Conservation (phyloP, 1,140 invertebrate species). For the Orchesella cincta region DNA sequence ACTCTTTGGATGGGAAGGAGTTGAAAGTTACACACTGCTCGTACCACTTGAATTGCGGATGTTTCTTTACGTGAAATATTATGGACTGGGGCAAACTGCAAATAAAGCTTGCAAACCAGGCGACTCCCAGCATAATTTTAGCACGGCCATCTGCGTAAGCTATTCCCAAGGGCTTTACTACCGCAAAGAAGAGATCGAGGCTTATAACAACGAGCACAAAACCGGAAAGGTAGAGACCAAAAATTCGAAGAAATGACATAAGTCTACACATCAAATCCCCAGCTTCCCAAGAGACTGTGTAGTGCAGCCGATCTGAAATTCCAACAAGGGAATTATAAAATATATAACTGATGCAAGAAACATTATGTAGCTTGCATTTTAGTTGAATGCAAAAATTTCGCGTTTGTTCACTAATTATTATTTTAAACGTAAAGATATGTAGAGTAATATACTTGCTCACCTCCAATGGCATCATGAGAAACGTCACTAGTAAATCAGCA, state of each 20-base stretch:
- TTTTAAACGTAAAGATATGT: no score
- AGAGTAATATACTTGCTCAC: no score
- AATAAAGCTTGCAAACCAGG: constrained; percentile 75
- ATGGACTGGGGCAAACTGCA: constrained; percentile 81
- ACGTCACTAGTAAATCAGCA: no score
- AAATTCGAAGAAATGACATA: constrained; percentile 80
- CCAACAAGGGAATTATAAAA: no score
- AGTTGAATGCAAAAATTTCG: no score
- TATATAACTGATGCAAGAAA: no score
- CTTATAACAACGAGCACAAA: constrained; percentile 85
- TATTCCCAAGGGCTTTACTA: constrained; percentile 74
- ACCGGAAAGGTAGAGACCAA: constrained; percentile 82
- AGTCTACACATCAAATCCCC: constrained; percentile 64
- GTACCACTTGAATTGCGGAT: constrained; percentile 74
- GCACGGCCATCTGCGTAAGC: constrained; percentile 69
- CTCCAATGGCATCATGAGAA: no score
- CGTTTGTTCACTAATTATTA: no score
- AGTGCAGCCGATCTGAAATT: constrained; percentile 56
- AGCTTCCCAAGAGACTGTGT: constrained; percentile 54
- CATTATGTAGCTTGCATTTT: no score
- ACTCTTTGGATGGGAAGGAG: constrained; percentile 65
- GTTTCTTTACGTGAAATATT: constrained; percentile 76
- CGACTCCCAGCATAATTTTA: constrained; percentile 70
- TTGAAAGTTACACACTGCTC: constrained; percentile 80
- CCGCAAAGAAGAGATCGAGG: constrained; percentile 80